Evolutionary conservation across 2,113 vertebrate species (phyloP), one percentile per base, ranked within the genome.

Genomic region (Meleagris gallopavo): DNA sequence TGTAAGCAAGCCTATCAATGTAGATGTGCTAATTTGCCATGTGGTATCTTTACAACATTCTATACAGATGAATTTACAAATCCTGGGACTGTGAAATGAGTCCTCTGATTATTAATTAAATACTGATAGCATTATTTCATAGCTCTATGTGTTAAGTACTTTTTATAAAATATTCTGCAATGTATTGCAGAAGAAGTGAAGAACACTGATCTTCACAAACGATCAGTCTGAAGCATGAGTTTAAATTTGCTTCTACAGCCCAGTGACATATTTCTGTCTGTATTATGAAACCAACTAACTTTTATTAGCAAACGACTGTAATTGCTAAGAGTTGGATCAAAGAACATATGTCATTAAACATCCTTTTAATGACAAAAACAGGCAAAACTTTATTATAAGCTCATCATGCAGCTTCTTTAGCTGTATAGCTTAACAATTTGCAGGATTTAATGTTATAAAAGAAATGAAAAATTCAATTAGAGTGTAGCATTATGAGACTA

Each of bases 391-490:
- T 78, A 69, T 95, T 78, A 69, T 36, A 88, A 89, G 72, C 67
- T 88, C 70, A 70, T 95, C 79, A 81, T 93, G 70, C 69, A 86
- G 58, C 72, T 91, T 83, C 72, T 81, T 74, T 83, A 81, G 81
- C 57, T n/a, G 30, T 29, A 60, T 7, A 78, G 73, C 48, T 81
- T 78, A 75, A 43, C 41, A 88, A 60, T 81, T 90, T 76, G 57
- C 76, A 76, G 38, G 58, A 90, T 58, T 93, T 71, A 72, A 88
- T 48, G 50, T 73, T 69, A 88, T 54, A 88, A 95, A 95, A 95
- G 61, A 95, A 86, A 90, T 81, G 48, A 90, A 94, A 94, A 94
- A 75, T 36, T 94, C 89, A 93, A 78, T 96, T 86, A 94, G 83
- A 88, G 72, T 46, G 74, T 45, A 54, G 55, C 77, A 55, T 78